Conservation (phyloP, 2,888 invertebrate genomes). For the Operophtera brumata region DNA sequence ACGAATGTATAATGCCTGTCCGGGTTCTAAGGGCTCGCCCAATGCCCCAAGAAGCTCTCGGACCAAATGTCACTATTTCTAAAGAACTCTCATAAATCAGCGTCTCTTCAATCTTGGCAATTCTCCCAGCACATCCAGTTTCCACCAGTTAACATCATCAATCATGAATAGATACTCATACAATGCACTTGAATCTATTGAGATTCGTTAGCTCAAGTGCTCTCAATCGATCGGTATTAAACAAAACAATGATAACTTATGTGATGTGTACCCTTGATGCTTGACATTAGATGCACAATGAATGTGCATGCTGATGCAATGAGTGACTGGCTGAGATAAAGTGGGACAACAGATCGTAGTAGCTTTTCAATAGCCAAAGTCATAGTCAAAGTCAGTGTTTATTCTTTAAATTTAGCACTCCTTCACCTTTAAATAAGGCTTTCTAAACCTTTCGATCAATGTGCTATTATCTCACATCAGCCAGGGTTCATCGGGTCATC, state of each 20-base stretch:
- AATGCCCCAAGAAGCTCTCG: too few species aligned
- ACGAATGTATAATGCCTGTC: too few species aligned
- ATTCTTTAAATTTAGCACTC: too few species aligned
- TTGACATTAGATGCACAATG: slow-evolving; percentile 15
- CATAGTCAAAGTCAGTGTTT: too few species aligned
- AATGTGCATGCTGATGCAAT: background rate
- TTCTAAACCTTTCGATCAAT: too few species aligned
- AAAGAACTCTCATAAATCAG: too few species aligned
- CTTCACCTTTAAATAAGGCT: too few species aligned
- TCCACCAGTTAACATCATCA: slow-evolving; percentile 4
- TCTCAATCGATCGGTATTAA: slow-evolving; percentile 47
- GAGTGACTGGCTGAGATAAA: background rate
- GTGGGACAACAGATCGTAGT: too few species aligned
- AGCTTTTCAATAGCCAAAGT: too few species aligned
- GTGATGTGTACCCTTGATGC: slow-evolving; percentile 30
- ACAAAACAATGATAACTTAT: slow-evolving; percentile 36
- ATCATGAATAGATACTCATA: slow-evolving; percentile 23
- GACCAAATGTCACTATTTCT: too few species aligned
- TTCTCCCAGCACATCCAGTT: slow-evolving; percentile 1
- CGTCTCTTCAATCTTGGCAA: background rate
- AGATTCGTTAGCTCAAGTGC: slow-evolving; percentile 53
- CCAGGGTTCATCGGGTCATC: too few species aligned
- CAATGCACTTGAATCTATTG: slow-evolving; percentile 49
- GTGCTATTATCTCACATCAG: too few species aligned
- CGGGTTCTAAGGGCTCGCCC: background rate